Conservation (phyloP, 2,888 invertebrate species). For the Drosophila sordidapex region DNA sequence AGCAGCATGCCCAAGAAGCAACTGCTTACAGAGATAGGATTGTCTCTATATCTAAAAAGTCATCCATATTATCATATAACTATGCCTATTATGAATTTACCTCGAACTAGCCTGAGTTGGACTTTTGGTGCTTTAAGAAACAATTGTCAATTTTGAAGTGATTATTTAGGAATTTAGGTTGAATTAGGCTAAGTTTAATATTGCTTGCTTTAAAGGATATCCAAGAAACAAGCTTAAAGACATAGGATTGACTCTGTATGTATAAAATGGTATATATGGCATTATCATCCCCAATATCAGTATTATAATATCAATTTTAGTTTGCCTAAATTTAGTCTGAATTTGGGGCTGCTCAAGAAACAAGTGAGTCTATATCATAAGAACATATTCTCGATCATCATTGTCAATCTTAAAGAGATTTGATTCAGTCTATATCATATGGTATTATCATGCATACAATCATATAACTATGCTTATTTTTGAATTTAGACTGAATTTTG, state of each 20-base stretch:
- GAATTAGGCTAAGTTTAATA: neutral
- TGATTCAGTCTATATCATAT: neutral
- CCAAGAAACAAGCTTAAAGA: neutral
- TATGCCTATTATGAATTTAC: neutral
- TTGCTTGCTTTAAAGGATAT: neutral
- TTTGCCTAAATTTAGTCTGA: neutral
- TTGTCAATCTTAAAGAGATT: neutral
- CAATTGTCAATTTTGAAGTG: neutral
- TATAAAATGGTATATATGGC: neutral
- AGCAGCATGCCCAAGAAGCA: neutral
- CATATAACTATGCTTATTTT: too few relatives aligned
- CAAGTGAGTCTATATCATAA: neutral
- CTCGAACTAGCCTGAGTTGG: neutral
- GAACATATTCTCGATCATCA: neutral
- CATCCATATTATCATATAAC: neutral
- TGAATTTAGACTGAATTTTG: neutral
- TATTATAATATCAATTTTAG: neutral
- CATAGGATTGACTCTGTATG: neutral
- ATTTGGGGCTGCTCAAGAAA: neutral
- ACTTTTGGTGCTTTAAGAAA: neutral
- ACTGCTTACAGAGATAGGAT: neutral
- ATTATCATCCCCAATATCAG: neutral
- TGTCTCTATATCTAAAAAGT: neutral
- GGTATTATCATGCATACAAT: too few relatives aligned
- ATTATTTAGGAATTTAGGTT: neutral